Percentiles rank a stretch among this genome's conserved stretches.
phyloP scores from a whole-genome alignment of 2,113 vertebrate species.

The Plecturocebus donacophilus region DNA sequence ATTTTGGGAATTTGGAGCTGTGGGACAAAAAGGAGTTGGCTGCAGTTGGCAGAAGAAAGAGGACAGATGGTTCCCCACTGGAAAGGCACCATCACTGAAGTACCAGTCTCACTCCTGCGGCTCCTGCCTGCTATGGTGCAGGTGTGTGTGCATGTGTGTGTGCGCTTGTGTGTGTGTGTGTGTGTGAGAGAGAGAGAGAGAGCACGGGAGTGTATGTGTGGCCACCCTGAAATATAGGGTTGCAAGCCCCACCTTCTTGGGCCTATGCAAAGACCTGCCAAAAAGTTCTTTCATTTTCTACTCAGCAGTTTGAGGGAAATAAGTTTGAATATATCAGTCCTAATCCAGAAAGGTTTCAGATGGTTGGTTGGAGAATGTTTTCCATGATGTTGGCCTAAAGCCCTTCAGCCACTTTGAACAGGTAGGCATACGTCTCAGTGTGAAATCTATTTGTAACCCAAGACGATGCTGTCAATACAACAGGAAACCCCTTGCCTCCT shows the following conservation, averaged over 20 bases:
- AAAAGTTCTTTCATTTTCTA: not conserved
- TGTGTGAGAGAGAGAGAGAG: too few species aligned
- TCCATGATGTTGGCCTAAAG: not conserved
- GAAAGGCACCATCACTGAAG: not conserved
- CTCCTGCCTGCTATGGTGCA: too few species aligned
- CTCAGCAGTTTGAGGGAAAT: not conserved
- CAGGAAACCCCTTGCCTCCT: not conserved
- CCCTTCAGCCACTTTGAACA: not conserved
- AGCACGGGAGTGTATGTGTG: accelerated
- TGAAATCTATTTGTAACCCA: not conserved
- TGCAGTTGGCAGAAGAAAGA: not conserved
- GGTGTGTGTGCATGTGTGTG: not conserved
- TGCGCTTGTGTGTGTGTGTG: accelerated
- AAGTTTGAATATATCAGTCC: not conserved
- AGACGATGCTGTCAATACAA: not conserved
- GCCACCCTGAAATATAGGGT: not conserved
- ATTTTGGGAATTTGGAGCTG: not conserved
- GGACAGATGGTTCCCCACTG: not conserved
- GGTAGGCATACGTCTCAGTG: not conserved
- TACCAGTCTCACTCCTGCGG: too few species aligned
- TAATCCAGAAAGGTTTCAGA: not conserved
- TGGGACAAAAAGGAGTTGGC: not conserved
- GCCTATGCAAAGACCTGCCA: not conserved
- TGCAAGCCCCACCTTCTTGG: not conserved
- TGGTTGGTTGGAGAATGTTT: not conserved